Conservation (phyloP, 2,888 invertebrate genomes). For the Aphelenchoides bicaudatus region DNA sequence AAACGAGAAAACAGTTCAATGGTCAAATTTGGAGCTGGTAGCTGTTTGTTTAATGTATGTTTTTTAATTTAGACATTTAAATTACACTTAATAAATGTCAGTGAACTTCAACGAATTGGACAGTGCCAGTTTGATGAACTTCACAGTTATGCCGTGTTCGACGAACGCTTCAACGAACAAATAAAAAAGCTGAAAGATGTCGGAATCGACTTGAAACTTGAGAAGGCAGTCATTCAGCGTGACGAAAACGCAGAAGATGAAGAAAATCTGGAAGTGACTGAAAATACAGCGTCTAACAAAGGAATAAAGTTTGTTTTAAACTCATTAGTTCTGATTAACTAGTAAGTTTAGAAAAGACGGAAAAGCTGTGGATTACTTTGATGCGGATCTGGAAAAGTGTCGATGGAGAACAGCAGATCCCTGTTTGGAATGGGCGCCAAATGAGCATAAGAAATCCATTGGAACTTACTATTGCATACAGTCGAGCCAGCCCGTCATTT, state of each 20-base stretch:
- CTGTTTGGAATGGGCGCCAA: constrained; percentile 16
- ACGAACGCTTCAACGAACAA: constrained; percentile 41
- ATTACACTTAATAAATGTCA: no score
- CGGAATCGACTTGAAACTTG: constrained; percentile 45
- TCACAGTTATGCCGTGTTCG: constrained; percentile 37
- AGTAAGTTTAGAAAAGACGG: constrained; percentile 20
- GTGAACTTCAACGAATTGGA: constrained; percentile 35
- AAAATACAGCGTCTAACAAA: neutral
- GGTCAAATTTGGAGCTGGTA: constrained; percentile 39
- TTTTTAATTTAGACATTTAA: no score
- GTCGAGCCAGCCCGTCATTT: constrained; percentile 11
- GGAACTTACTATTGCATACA: constrained; percentile 43
- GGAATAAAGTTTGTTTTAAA: neutral
- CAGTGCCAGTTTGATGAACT: constrained; percentile 38
- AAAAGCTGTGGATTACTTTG: constrained; percentile 25
- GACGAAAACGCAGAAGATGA: constrained; percentile 4
- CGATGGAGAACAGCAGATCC: constrained; percentile 26
- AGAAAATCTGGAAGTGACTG: neutral
- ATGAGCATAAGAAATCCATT: constrained; percentile 37
- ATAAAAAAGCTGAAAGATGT: constrained; percentile 46
- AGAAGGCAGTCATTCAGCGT: constrained; percentile 4
- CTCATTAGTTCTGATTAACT: constrained; percentile 5
- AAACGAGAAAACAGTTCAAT: constrained; percentile 25
- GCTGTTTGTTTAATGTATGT: constrained; percentile 40
- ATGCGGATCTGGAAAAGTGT: constrained; percentile 20